Evolutionary conservation across 2,888 invertebrate species (phyloP), one percentile per base, ranked within the genome.

Genomic region (Cordilura impudica): DNA sequence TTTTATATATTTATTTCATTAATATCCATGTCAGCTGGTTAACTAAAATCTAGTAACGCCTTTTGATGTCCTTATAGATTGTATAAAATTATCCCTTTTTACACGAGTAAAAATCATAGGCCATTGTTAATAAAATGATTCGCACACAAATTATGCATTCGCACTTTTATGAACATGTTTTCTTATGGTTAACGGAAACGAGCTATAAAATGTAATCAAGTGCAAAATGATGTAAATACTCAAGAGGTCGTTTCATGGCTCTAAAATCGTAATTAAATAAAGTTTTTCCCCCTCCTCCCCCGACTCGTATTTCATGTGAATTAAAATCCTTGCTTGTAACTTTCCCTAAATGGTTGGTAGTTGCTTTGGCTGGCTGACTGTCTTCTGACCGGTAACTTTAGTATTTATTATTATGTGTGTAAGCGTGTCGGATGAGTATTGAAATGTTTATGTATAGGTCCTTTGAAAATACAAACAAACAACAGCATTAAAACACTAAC

Each of bases 181-280:
- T 35, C 12, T 3, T 39, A n/a, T n/a, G 35, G n/a, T 39, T 12
- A n/a, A 4, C n/a, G n/a, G 26, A 4, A 23, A 51, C 10, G 19
- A 19, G 19, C 31, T 14, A 31, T 54, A 54, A 54, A 54, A 54
- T 29, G 14, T 21, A n/a, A 69, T 58, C 31, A 35, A 58, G 31
- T 58, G 54, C 18, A 26, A 58, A 56, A 23, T 58, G 21, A 51
- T 51, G 21, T 45, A 67, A 67, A 16, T 21, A 12, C 45, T 29
- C 21, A 10, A 43, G 54, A 18, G 16, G 12, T n/a, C 18, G 12
- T 53, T 43, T 31, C 29, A 66, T 66, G 16, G 2, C 18, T 43
- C 43, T 23, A 14, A 29, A 67, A 56, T 47, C 29, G 14, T 6
- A 56, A 31, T 45, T 45, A 29, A 67, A 67, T 45, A 45, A 29